Conservation (phyloP, 2,797 vertebrate species). For the Alfaro cultratus region DNA sequence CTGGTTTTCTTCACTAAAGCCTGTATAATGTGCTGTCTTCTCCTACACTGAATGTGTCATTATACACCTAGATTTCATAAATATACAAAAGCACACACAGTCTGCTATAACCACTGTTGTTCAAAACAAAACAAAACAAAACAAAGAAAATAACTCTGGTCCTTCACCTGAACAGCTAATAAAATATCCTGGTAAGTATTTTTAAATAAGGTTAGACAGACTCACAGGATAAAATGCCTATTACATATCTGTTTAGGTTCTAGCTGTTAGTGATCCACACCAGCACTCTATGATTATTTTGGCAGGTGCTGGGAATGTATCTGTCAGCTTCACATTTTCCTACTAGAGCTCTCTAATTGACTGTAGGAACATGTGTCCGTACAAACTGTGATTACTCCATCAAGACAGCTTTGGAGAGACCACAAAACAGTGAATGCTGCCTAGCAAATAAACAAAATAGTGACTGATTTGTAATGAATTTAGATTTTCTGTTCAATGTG, state of each 20-base stretch:
- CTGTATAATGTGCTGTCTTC: not conserved
- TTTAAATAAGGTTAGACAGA: constrained; percentile 16
- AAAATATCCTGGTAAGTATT: constrained; percentile 9
- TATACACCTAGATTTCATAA: not conserved
- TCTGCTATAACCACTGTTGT: not conserved
- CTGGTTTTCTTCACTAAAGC: not conserved
- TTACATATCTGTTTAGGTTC: constrained; percentile 10
- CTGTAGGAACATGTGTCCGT: constrained; percentile 16
- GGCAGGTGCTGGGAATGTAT: constrained; percentile 26
- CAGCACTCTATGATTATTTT: constrained; percentile 32
- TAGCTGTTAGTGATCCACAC: constrained; percentile 21
- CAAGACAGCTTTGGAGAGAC: constrained; percentile 17
- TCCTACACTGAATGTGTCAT: not conserved
- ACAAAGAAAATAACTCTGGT: not conserved
- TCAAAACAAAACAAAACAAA: not conserved
- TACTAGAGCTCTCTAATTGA: constrained; percentile 6
- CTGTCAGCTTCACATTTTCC: constrained; percentile 29
- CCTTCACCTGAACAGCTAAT: not conserved
- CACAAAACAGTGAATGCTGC: not conserved
- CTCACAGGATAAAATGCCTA: constrained; percentile 27
- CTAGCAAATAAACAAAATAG: constrained; percentile 12
- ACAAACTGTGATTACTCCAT: constrained; percentile 19
- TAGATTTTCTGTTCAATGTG: not conserved
- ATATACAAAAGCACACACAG: not conserved
- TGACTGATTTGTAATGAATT: not conserved